Conservation (phyloP, 2,113 vertebrate genomes). For the Eulemur macaco region DNA sequence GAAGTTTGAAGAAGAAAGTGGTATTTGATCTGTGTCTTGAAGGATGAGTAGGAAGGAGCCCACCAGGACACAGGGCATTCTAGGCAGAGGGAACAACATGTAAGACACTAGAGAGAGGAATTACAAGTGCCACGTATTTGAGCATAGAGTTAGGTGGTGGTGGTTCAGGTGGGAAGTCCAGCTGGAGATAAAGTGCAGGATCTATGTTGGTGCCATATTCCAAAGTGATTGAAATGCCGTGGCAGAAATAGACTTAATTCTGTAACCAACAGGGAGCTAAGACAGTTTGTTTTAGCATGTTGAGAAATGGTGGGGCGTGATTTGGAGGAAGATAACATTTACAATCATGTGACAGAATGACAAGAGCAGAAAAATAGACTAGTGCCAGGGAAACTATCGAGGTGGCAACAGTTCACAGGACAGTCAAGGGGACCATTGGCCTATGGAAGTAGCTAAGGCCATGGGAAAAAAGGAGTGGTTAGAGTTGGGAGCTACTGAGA, state of each 20-base stretch:
- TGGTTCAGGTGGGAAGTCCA: background rate
- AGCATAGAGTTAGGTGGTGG: background rate
- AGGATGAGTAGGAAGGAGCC: constrained; percentile 45
- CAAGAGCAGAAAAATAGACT: background rate
- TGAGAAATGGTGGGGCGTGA: background rate
- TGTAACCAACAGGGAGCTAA: background rate
- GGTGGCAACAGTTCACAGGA: background rate
- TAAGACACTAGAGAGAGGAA: background rate
- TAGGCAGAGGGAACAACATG: background rate
- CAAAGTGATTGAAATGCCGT: background rate
- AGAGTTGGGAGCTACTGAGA: background rate
- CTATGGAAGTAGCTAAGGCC: background rate
- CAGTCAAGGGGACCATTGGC: background rate
- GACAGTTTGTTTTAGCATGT: background rate
- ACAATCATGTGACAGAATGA: background rate
- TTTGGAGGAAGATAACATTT: background rate
- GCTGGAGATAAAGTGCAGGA: background rate
- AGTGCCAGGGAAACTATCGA: background rate
- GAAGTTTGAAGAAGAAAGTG: constrained; percentile 41
- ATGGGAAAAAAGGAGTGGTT: background rate
- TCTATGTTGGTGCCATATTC: background rate
- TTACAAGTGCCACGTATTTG: background rate
- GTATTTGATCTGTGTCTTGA: constrained; percentile 38
- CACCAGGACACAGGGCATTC: background rate
- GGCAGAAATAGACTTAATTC: constrained; percentile 14